Percentiles rank a stretch among this genome's conserved stretches.
Conservation (phyloP, 2,797 vertebrate genomes). For the Semaprochilodus insignis region DNA sequence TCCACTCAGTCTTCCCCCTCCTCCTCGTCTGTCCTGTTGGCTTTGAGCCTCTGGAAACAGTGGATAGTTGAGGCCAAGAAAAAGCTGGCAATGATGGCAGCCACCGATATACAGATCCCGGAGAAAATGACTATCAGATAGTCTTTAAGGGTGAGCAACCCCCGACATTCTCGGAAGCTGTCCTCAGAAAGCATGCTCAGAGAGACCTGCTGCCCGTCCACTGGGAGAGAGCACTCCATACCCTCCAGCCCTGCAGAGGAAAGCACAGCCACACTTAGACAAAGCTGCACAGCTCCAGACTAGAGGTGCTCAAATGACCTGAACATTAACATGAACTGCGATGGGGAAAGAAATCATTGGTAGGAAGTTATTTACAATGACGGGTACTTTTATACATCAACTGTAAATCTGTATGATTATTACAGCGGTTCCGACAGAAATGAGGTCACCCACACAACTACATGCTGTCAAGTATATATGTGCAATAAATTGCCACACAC, state of each 20-base stretch:
- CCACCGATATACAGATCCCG: slow-evolving; percentile 89
- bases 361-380: not conserved
- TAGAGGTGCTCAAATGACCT: not conserved
- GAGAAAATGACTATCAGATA: slow-evolving; percentile 94
- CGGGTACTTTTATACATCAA: too few relatives aligned
- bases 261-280: slow-evolving; percentile 9
- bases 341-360: not conserved
- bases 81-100: slow-evolving; percentile 91
- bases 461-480: not conserved
- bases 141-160: slow-evolving; percentile 86
- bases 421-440: too few relatives aligned
- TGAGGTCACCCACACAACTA: too few relatives aligned
- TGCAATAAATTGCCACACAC: not conserved
- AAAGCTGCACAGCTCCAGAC: slow-evolving; percentile 6
- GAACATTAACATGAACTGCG: not conserved
- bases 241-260: slow-evolving; percentile 82
- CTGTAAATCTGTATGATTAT: too few relatives aligned
- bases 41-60: slow-evolving; percentile 90
- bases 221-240: slow-evolving; percentile 87
- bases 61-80: slow-evolving; percentile 91
- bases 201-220: slow-evolving; percentile 81
- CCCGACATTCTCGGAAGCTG: slow-evolving; percentile 90
- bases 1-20: slow-evolving; percentile 81
- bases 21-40: slow-evolving; percentile 85
- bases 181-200: slow-evolving; percentile 87